These are phyloP conservation scores for Trinectes maculatus DNA, from an alignment of 2,113 vertebrate genomes.

Conservation along the genomic window DNA sequence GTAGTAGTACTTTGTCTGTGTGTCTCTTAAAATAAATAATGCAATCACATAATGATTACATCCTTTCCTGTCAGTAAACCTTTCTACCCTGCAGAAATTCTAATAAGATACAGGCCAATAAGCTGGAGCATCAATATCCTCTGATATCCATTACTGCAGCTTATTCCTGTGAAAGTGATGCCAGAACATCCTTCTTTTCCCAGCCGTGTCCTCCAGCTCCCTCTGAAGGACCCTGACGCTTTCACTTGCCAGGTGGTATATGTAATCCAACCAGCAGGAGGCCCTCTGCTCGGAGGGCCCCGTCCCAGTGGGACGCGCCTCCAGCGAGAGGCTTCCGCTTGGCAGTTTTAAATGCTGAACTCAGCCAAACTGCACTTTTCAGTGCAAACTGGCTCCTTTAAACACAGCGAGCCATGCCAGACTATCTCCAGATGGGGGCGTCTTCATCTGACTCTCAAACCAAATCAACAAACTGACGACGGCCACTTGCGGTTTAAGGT, in stretches of 20 bases:
- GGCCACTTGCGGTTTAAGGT: too few relatives aligned
- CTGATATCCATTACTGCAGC: conserved; percentile 7
- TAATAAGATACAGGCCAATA: neutral
- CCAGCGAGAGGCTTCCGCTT: conserved; percentile 8
- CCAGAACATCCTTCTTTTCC: neutral
- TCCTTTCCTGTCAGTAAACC: neutral
- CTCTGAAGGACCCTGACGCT: conserved; percentile 12
- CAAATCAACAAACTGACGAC: neutral
- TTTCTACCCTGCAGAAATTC: neutral
- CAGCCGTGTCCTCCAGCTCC: conserved; percentile 7
- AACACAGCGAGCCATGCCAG: neutral
- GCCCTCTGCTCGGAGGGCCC: too few relatives aligned
- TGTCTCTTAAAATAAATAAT: neutral
- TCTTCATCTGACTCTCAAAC: neutral
- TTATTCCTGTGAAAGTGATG: neutral
- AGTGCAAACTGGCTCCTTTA: conserved; percentile 11
- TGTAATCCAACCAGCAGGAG: too few relatives aligned
- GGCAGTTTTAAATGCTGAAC: conserved; percentile 19
- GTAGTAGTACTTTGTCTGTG: too few relatives aligned
- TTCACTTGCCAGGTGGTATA: conserved; percentile 10
- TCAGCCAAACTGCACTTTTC: conserved; percentile 29
- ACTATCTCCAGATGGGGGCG: neutral
- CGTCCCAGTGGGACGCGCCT: conserved; percentile 18
- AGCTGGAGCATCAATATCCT: neutral
- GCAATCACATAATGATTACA: neutral